Evolutionary conservation across 2,113 vertebrate species (phyloP).

Genomic region (Hemiprocne comata): DNA sequence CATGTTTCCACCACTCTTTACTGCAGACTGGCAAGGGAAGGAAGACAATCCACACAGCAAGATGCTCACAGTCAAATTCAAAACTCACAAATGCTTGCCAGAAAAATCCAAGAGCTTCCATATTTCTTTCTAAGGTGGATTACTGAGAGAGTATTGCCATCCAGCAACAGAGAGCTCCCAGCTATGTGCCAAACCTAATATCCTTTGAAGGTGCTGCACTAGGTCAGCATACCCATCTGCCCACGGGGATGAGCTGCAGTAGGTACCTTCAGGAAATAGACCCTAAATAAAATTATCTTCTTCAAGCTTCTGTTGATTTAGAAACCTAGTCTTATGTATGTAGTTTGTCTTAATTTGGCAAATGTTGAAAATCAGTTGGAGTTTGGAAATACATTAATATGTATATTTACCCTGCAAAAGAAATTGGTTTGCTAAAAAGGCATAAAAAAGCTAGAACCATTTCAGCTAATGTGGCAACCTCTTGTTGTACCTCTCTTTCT

Average conservation of each 20-base stretch:
- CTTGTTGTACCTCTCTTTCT: background rate
- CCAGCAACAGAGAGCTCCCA: background rate
- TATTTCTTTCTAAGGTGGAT: background rate
- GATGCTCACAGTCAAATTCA: background rate
- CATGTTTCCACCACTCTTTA: background rate
- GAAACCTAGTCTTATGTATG: background rate
- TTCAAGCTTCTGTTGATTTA: background rate
- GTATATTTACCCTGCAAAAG: background rate
- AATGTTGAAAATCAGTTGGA: background rate
- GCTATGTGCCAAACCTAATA: background rate
- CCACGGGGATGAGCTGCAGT: accelerated
- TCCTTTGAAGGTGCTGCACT: background rate
- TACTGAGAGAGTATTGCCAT: background rate
- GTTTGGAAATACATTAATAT: background rate
- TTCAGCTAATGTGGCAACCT: background rate
- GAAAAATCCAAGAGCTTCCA: background rate
- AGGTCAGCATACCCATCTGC: background rate
- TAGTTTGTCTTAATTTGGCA: background rate
- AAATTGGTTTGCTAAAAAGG: background rate
- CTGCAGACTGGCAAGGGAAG: background rate
- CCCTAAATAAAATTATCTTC: background rate
- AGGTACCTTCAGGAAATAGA: background rate
- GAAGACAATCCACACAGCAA: background rate
- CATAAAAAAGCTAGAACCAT: background rate
- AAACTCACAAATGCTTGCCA: background rate